Conservation (phyloP, 2,888 invertebrate species). For the Hartigia nigra region DNA sequence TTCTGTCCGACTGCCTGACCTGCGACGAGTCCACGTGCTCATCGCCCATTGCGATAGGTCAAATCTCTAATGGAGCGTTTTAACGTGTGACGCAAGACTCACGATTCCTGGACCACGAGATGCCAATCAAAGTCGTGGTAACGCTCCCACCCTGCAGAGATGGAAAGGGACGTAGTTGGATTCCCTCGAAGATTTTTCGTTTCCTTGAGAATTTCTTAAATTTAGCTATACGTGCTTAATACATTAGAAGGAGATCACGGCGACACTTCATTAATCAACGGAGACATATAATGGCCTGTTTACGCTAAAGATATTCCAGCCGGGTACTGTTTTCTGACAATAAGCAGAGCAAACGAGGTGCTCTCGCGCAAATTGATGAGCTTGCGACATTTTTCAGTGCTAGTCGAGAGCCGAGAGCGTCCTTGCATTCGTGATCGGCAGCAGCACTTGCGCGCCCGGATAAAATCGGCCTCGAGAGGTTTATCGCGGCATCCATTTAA, state of each 20-base stretch:
- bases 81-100: constrained; percentile 11
- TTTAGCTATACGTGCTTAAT: not conserved
- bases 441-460: not conserved
- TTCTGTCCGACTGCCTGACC: not conserved
- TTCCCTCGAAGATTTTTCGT: not conserved
- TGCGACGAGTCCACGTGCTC: constrained; percentile 29
- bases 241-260: not conserved
- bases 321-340: not conserved
- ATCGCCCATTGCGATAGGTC: constrained; percentile 34
- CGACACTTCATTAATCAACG: not conserved
- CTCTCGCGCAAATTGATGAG: not conserved
- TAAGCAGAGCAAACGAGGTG: not conserved
- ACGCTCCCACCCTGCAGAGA: not conserved
- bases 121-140: not conserved
- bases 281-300: not conserved
- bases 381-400: not conserved
- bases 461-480: not conserved
- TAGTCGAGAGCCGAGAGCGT: not conserved
- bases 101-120: constrained; percentile 8
- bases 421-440: not conserved
- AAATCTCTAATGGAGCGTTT: constrained; percentile 24
- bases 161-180: too few relatives aligned
- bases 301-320: not conserved
- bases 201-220: not conserved
- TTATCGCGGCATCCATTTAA: constrained; percentile 28